phyloP scores from a whole-genome alignment of 1,140 invertebrate genomes.

The Bemisia tabaci region DNA sequence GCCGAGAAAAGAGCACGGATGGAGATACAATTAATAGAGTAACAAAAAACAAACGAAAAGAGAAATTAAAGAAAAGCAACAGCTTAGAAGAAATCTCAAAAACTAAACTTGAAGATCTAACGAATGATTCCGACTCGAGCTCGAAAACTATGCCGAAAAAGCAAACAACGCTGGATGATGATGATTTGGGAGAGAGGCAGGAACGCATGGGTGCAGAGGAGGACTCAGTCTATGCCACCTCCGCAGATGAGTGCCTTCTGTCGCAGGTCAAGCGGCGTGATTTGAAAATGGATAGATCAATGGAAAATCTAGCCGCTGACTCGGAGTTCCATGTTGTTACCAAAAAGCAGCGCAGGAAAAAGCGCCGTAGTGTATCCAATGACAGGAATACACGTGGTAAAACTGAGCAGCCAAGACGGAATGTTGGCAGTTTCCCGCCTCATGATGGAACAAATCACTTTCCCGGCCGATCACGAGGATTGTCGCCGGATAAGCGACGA shows the following conservation, averaged over 20 bases:
- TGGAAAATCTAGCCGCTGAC: constrained; percentile 9
- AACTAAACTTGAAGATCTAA: constrained; percentile 51
- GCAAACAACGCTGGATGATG: constrained; percentile 27
- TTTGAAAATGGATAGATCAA: constrained; percentile 1
- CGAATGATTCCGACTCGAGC: constrained; percentile 18
- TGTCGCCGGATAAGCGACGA: constrained; percentile 23
- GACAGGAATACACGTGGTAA: not conserved
- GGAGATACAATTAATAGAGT: constrained; percentile 9
- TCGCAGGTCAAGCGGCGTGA: not conserved
- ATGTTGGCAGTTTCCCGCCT: constrained; percentile 27
- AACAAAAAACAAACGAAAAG: constrained; percentile 13
- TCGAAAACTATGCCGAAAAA: constrained; percentile 26
- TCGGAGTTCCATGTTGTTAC: constrained; percentile 53
- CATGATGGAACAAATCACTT: not conserved
- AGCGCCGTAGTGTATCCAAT: constrained; percentile 28
- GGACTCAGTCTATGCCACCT: not conserved
- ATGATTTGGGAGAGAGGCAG: constrained; percentile 1
- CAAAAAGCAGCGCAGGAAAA: constrained; percentile 54
- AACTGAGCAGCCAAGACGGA: constrained; percentile 31
- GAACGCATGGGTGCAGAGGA: not conserved
- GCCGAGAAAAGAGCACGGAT: constrained; percentile 17
- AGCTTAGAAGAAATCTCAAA: constrained; percentile 51
- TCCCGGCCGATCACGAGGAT: constrained; percentile 11
- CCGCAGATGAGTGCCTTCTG: not conserved
- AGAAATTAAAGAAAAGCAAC: constrained; percentile 18